Conservation (phyloP, 2,797 vertebrate genomes). For the Myripristis murdjan region DNA sequence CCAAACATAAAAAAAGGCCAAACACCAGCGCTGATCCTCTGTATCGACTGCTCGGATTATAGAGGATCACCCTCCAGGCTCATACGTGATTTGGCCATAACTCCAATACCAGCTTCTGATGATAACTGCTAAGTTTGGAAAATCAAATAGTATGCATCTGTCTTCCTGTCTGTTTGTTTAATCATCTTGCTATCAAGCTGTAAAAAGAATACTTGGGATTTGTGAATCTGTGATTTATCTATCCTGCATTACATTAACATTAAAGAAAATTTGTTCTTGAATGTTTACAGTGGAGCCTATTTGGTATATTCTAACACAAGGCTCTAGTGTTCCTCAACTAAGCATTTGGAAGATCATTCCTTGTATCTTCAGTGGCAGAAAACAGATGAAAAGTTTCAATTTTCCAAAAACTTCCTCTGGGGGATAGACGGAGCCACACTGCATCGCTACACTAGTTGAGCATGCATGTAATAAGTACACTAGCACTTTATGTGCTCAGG, state of each 20-base stretch:
- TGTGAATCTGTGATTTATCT: too few species aligned
- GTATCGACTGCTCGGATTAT: conserved; percentile 75
- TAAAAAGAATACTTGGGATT: neutral
- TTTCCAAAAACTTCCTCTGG: neutral
- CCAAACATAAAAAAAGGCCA: conserved; percentile 63
- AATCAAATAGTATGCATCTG: conserved; percentile 22
- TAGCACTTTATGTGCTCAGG: too few species aligned
- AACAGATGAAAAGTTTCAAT: neutral
- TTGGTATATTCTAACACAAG: neutral
- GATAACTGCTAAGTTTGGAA: conserved; percentile 34
- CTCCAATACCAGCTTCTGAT: conserved; percentile 44
- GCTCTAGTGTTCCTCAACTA: neutral
- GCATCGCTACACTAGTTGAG: neutral
- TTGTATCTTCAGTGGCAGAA: neutral
- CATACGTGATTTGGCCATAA: conserved; percentile 65
- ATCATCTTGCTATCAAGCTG: conserved; percentile 3
- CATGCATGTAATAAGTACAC: conserved; percentile 4
- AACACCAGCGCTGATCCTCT: conserved; percentile 54
- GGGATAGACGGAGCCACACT: neutral
- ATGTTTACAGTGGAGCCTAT: neutral
- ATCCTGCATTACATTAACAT: conserved; percentile 5
- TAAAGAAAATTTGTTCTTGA: conserved; percentile 1
- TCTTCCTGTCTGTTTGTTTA: conserved; percentile 1
- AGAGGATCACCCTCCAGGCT: conserved; percentile 49
- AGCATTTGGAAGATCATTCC: neutral